phyloP scores from a whole-genome alignment of 2,888 invertebrate genomes.

The Drosophila phalerata region DNA sequence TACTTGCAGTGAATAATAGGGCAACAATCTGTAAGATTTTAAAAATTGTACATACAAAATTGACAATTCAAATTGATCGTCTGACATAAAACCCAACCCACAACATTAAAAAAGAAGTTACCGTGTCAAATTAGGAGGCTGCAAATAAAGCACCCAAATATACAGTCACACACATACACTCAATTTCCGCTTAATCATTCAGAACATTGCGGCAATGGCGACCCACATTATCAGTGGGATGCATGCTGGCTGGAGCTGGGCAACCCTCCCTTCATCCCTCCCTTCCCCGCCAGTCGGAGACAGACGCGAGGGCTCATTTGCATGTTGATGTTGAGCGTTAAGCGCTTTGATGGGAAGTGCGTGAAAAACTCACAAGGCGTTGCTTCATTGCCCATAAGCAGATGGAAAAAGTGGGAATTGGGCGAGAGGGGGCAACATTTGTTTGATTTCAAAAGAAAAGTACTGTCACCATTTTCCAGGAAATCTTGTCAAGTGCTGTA shows the following conservation, averaged over 20 bases:
- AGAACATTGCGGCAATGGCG: slow-evolving; percentile 54
- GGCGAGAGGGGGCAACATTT: slow-evolving; percentile 26
- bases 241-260: slow-evolving; percentile 52
- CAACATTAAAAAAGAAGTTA: slow-evolving; percentile 40
- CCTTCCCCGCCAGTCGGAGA: slow-evolving; percentile 14
- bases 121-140: slow-evolving; percentile 65
- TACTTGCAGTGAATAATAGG: not conserved
- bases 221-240: slow-evolving; percentile 56
- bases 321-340: slow-evolving; percentile 74
- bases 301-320: slow-evolving; percentile 81
- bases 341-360: slow-evolving; percentile 77
- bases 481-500: slow-evolving; percentile 63
- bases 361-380: slow-evolving; percentile 60
- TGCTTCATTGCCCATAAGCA: slow-evolving; percentile 53
- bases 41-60: not conserved
- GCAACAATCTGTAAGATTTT: not conserved
- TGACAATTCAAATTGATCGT: slow-evolving; percentile 27
- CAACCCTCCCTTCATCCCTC: slow-evolving; percentile 12
- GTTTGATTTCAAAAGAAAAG: slow-evolving; percentile 60
- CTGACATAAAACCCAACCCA: slow-evolving; percentile 33
- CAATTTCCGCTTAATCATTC: slow-evolving; percentile 78
- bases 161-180: slow-evolving; percentile 61
- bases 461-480: slow-evolving; percentile 69
- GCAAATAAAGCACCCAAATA: slow-evolving; percentile 48
- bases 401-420: not conserved